These are phyloP conservation scores for Exocentrus adspersus DNA, from an alignment of 2,888 invertebrate species.

Conservation along the genomic window DNA sequence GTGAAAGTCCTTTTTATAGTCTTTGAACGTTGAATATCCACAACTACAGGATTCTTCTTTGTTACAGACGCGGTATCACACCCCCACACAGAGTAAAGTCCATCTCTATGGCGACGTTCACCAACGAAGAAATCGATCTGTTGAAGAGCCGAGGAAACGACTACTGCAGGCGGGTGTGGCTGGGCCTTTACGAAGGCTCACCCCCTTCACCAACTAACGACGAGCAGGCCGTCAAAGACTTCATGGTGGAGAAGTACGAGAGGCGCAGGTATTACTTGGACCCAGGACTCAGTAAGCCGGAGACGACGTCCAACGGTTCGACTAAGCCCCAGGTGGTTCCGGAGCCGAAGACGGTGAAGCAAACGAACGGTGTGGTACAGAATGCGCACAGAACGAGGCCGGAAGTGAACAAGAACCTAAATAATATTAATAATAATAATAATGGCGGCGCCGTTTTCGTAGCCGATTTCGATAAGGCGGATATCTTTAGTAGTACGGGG, in stretches of 20 bases:
- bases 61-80: constrained; percentile 92
- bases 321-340: constrained; percentile 11
- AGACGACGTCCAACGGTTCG: constrained; percentile 18
- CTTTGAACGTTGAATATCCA: too few species aligned
- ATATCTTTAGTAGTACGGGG: constrained; percentile 69
- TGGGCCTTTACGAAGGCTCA: constrained; percentile 86
- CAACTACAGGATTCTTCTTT: constrained; percentile 46
- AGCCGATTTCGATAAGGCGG: constrained; percentile 77
- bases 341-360: constrained; percentile 45
- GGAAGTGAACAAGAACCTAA: constrained; percentile 43
- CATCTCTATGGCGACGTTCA: constrained; percentile 98
- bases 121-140: constrained; percentile 93
- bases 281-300: constrained; percentile 37
- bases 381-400: constrained; percentile 49
- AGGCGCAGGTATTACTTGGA: constrained; percentile 75
- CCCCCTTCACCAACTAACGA: constrained; percentile 76
- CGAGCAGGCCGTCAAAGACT: constrained; percentile 90
- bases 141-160: constrained; percentile 92
- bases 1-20: too few species aligned
- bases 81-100: constrained; percentile 99
- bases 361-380: constrained; percentile 45
- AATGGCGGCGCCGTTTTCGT: constrained; percentile 64
- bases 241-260: constrained; percentile 96
- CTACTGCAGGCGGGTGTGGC: constrained; percentile 91
- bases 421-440: constrained; percentile 28